Percentiles rank a stretch among this genome's conserved stretches.
Evolutionary conservation across 1,140 invertebrate species (phyloP).

Genomic region (Drosophila nasuta): DNA sequence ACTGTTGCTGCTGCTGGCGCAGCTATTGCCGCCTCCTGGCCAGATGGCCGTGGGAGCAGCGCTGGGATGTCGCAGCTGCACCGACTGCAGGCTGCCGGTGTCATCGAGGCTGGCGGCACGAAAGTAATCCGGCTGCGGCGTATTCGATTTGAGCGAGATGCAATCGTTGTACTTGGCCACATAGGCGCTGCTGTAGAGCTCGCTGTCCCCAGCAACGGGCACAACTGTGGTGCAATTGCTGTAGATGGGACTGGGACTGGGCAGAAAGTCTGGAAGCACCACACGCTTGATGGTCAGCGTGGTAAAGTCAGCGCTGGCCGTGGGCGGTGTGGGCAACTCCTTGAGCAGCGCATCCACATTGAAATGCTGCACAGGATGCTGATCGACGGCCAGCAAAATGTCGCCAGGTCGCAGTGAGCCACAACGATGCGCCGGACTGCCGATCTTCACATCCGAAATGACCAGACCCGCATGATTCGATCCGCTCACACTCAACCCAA

Average conservation of each 20-base stretch:
- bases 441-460: slow-evolving; percentile 94
- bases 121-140: slow-evolving; percentile 81
- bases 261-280: slow-evolving; percentile 80
- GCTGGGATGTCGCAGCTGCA: slow-evolving; percentile 70
- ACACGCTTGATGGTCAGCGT: slow-evolving; percentile 83
- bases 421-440: slow-evolving; percentile 95
- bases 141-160: slow-evolving; percentile 78
- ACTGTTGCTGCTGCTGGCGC: slow-evolving; percentile 44
- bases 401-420: slow-evolving; percentile 95
- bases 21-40: slow-evolving; percentile 18
- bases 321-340: slow-evolving; percentile 48
- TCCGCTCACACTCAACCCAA: slow-evolving; percentile 94
- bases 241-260: slow-evolving; percentile 79
- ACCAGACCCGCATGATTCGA: slow-evolving; percentile 86
- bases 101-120: slow-evolving; percentile 69
- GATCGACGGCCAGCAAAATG: slow-evolving; percentile 94
- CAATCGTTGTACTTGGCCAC: slow-evolving; percentile 71
- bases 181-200: slow-evolving; percentile 77
- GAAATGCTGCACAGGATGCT: slow-evolving; percentile 91
- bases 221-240: slow-evolving; percentile 66
- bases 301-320: slow-evolving; percentile 61
- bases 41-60: slow-evolving; percentile 14
- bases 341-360: slow-evolving; percentile 83
- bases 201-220: slow-evolving; percentile 52
- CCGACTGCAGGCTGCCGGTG: slow-evolving; percentile 59